These are phyloP conservation scores for Siphlonurus alternatus DNA, from an alignment of 2,888 invertebrate species.

Conservation along the genomic window DNA sequence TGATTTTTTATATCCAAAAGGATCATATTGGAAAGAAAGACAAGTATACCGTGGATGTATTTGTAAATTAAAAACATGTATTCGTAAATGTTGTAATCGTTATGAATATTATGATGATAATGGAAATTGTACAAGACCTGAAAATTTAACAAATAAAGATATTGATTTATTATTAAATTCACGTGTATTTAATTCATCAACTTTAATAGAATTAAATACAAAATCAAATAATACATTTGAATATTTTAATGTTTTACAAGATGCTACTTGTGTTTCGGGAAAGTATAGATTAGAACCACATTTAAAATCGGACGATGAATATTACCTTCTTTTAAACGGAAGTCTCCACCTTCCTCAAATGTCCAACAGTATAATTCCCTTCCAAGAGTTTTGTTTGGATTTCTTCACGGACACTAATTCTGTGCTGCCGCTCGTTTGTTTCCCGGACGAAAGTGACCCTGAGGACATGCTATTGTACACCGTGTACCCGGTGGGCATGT, in stretches of 20 bases:
- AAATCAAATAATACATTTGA: too few species aligned
- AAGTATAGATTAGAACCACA: too few species aligned
- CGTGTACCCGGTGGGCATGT: slow-evolving; percentile 31
- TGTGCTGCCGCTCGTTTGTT: neutral
- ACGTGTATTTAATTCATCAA: too few species aligned
- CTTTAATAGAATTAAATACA: too few species aligned
- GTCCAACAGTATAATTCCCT: too few species aligned
- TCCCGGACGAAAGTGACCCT: neutral
- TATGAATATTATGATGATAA: neutral
- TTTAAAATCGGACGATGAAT: too few species aligned
- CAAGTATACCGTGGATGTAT: neutral
- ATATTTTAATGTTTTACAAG: too few species aligned
- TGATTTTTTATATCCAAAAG: neutral
- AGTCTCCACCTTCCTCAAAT: too few species aligned
- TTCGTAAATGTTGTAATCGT: neutral
- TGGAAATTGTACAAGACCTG: neutral
- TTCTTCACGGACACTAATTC: neutral
- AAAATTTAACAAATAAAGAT: neutral
- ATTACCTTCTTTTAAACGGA: too few species aligned
- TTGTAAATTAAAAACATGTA: neutral
- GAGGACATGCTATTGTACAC: slow-evolving; percentile 2
- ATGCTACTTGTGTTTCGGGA: too few species aligned
- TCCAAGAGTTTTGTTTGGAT: slow-evolving; percentile 6
- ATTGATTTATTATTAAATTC: neutral
- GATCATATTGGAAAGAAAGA: neutral